These are phyloP conservation scores for Lasioglossum leucozonium DNA, from an alignment of 2,888 invertebrate species.

Conservation along the genomic window DNA sequence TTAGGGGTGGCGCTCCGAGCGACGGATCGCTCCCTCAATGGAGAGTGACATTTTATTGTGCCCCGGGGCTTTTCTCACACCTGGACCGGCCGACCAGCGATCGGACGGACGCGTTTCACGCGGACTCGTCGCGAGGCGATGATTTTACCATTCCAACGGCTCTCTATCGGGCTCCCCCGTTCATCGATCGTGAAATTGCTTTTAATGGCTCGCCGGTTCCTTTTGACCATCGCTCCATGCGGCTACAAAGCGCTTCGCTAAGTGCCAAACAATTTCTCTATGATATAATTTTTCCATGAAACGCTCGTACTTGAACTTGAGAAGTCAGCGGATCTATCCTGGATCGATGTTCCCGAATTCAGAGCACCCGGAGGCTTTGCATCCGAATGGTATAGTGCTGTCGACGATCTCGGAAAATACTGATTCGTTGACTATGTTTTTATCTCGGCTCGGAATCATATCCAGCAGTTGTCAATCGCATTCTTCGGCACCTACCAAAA, in stretches of 20 bases:
- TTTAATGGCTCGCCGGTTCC: conserved; percentile 16
- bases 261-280: too few species aligned
- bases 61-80: conserved; percentile 77
- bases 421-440: too few species aligned
- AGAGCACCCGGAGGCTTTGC: neutral
- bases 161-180: neutral
- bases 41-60: conserved; percentile 81
- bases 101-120: conserved; percentile 13
- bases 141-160: conserved; percentile 21
- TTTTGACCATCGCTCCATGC: neutral
- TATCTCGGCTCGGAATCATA: too few species aligned
- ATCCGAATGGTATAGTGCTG: neutral
- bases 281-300: neutral
- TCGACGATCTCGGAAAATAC: too few species aligned
- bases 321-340: too few species aligned
- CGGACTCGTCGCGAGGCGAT: neutral
- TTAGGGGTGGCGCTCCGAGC: conserved; percentile 74
- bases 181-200: conserved; percentile 41
- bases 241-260: neutral
- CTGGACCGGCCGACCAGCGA: conserved; percentile 72
- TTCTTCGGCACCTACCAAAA: too few species aligned
- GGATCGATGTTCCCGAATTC: neutral
- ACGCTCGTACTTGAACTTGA: neutral
- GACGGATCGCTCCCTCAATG: conserved; percentile 68
- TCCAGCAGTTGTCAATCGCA: too few species aligned